Evolutionary conservation across 2,113 vertebrate species (phyloP), one percentile per base, ranked within the genome.

Genomic region (Dascyllus trimaculatus): DNA sequence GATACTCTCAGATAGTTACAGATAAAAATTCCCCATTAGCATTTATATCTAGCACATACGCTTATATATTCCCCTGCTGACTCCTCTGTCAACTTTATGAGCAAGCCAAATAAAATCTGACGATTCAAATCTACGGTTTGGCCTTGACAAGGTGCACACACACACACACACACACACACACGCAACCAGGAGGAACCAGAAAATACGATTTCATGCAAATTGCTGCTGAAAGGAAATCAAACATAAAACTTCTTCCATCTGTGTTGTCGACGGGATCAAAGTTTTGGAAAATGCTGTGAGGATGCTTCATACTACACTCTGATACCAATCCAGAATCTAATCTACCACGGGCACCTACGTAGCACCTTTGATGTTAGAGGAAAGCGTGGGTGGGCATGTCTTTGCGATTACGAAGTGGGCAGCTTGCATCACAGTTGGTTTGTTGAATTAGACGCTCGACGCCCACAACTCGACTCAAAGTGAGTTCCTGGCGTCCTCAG

Each of bases 161-260:
- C 18, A 24, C 40, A 15, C 45, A 40, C 19, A 26, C 35, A 68
- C 45, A 48, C 63, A 45, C 58, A 54, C 51, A 7, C 29, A 52
- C 69, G n/a, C 65, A 24, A 25, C 0, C 2, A 11, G 10, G n/a
- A 43, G 40, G 45, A 71, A 64, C 18, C 54, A 48, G 65, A 74
- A 85, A 88, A 84, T 74, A 49, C 0, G 24, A 78, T 76, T 81
- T 52, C 65, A 81, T 81, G 76, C 77, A 85, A 86, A 86, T 18
- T 71, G 56, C 66, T 67, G 26, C 58, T 10, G 68, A 81, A 80
- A 77, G 58, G 45, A 82, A 71, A 85, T 85, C 22, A 25, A 84
- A 78, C 60, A 22, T 21, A 63, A 79, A 79, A 69, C 46, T 51
- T 81, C 17, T 57, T 53, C 48, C 65, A 51, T 76, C 79, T 76